Evolutionary conservation across 2,888 invertebrate species (phyloP).

Genomic region (Choristoneura rosaceana): DNA sequence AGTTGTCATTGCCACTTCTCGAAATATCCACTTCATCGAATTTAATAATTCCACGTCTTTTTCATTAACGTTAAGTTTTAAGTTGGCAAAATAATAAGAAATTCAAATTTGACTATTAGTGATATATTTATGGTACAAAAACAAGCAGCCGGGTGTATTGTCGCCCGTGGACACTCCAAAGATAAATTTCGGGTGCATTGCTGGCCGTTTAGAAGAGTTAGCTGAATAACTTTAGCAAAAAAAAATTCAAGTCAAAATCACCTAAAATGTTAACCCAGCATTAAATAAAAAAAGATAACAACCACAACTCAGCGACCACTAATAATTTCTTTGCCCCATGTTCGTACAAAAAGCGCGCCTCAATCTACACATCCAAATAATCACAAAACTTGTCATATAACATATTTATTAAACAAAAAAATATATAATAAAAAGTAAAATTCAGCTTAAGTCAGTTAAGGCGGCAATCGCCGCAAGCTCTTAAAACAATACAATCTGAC

Average conservation of each 20-base stretch:
- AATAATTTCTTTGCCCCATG: neutral
- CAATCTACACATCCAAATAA: conserved; percentile 35
- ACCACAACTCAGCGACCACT: neutral
- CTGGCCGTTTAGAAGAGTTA: too few species aligned
- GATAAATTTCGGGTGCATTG: too few species aligned
- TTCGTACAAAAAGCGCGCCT: conserved; percentile 21
- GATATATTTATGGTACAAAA: too few species aligned
- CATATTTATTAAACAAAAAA: conserved; percentile 46
- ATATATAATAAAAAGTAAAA: conserved; percentile 36
- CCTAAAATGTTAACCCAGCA: conserved; percentile 19
- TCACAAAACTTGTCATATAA: conserved; percentile 46
- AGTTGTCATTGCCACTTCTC: neutral
- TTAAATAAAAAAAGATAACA: conserved; percentile 17
- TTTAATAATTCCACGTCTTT: too few species aligned
- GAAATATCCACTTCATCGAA: too few species aligned
- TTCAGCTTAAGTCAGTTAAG: conserved; percentile 52
- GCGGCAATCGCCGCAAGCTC: conserved; percentile 55
- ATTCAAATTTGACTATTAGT: too few species aligned
- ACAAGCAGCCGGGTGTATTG: too few species aligned
- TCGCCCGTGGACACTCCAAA: too few species aligned
- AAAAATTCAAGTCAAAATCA: neutral
- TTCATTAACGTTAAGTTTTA: too few species aligned
- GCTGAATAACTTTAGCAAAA: too few species aligned
- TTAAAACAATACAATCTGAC: conserved; percentile 45
- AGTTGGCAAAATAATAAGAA: too few species aligned